phyloP scores from a whole-genome alignment of 2,888 invertebrate genomes.

The Microctonus brassicae region DNA sequence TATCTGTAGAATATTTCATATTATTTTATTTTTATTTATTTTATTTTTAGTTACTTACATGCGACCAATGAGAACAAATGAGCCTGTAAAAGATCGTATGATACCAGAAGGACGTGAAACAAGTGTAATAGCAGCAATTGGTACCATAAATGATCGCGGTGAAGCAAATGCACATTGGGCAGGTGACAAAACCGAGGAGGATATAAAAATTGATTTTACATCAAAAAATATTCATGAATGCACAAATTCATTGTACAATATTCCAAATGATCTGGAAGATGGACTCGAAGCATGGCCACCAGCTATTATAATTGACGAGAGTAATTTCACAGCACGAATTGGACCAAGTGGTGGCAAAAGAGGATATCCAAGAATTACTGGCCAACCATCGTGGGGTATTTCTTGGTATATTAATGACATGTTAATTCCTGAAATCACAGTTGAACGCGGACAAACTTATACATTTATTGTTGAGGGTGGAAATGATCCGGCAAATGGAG shows the following conservation, averaged over 20 bases:
- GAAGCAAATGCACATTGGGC: constrained; percentile 89
- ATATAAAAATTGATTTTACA: constrained; percentile 85
- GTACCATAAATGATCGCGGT: constrained; percentile 82
- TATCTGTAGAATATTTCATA: neutral
- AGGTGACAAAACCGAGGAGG: constrained; percentile 79
- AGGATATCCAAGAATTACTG: constrained; percentile 85
- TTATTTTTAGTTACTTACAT: constrained; percentile 76
- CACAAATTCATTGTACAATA: constrained; percentile 76
- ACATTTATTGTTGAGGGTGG: constrained; percentile 90
- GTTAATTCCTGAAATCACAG: constrained; percentile 89
- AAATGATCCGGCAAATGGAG: constrained; percentile 83
- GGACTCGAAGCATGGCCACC: constrained; percentile 80
- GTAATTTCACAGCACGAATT: constrained; percentile 80
- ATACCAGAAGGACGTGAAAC: constrained; percentile 78
- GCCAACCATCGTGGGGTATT: constrained; percentile 87
- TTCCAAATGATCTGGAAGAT: constrained; percentile 73
- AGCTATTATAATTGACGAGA: constrained; percentile 75
- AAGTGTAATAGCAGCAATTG: constrained; percentile 90
- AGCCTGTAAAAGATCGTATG: constrained; percentile 79
- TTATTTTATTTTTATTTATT: neutral
- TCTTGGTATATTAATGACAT: constrained; percentile 94
- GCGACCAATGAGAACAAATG: constrained; percentile 82
- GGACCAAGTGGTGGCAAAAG: constrained; percentile 87
- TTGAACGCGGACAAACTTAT: constrained; percentile 89
- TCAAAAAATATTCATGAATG: constrained; percentile 79